phyloP scores from a whole-genome alignment of 2,113 vertebrate species.

The Apistogramma diplotaenia region DNA sequence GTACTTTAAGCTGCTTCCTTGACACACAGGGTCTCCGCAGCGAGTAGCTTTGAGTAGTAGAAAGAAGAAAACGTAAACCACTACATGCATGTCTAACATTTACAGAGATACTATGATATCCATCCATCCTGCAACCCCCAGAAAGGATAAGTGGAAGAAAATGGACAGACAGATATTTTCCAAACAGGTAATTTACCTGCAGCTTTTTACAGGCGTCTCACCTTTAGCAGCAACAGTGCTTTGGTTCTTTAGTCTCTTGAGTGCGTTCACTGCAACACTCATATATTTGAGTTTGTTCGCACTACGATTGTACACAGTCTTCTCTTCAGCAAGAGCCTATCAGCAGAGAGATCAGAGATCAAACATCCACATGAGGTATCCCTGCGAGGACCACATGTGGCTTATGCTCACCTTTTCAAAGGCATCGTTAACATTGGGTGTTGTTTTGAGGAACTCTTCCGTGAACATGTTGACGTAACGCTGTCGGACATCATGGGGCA shows the following conservation, averaged over 20 bases:
- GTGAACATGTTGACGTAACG: constrained; percentile 78
- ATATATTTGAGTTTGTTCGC: constrained; percentile 82
- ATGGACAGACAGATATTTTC: not conserved
- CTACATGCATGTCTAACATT: not conserved
- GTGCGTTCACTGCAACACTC: constrained; percentile 80
- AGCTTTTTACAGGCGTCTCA: constrained; percentile 21
- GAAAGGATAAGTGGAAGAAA: no score
- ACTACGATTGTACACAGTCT: constrained; percentile 76
- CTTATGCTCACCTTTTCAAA: constrained; percentile 78
- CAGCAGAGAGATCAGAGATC: not conserved
- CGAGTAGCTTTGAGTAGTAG: no score
- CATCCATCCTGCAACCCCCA: no score
- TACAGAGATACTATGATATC: not conserved
- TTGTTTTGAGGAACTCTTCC: constrained; percentile 78
- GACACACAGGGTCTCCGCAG: no score
- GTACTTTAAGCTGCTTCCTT: no score
- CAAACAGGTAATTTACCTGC: not conserved
- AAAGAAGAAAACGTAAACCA: no score
- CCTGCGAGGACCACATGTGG: not conserved
- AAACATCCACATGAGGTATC: not conserved
- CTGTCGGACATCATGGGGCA: constrained; percentile 79
- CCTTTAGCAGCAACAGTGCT: constrained; percentile 62
- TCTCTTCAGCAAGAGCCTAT: constrained; percentile 83
- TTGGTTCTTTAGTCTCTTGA: constrained; percentile 81
- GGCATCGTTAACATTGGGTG: constrained; percentile 76